These are phyloP conservation scores for Etheostoma nigrum DNA, from an alignment of 2,797 vertebrate genomes.

Conservation along the genomic window DNA sequence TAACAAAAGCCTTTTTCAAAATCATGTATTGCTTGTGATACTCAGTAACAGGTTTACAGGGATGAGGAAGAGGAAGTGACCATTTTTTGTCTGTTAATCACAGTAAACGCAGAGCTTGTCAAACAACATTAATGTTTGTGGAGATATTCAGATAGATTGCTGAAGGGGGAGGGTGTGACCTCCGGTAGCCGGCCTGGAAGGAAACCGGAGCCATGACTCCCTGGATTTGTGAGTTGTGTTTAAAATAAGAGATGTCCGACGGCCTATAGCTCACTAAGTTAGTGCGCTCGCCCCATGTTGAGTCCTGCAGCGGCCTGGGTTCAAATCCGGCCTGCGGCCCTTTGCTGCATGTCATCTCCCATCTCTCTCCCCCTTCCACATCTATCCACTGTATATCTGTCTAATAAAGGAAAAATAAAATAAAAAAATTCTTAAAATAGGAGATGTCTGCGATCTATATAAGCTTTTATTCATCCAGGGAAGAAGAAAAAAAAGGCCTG, in stretches of 20 bases:
- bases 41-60: neutral
- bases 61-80: constrained; percentile 7
- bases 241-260: constrained; percentile 25
- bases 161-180: constrained; percentile 23
- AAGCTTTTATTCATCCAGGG: constrained; percentile 37
- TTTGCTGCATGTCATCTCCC: no score
- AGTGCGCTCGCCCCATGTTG: no score
- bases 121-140: constrained; percentile 31
- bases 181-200: constrained; percentile 19
- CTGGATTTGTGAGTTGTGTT: constrained; percentile 29
- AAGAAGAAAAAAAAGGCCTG: constrained; percentile 39
- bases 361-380: no score
- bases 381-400: no score
- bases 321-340: no score
- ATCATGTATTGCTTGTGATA: neutral
- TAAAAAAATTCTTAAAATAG: no score
- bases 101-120: constrained; percentile 39
- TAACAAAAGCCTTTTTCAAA: constrained; percentile 5
- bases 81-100: constrained; percentile 25
- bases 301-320: no score
- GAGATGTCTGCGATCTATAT: neutral
- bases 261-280: no score
- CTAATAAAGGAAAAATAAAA: no score
- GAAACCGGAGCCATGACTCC: constrained; percentile 30
- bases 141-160: constrained; percentile 42